A percentile compares a stretch with the other conserved stretches of the same genome.
Conservation (phyloP, 2,797 vertebrate genomes). For the Enteromius unitaeniatus region DNA sequence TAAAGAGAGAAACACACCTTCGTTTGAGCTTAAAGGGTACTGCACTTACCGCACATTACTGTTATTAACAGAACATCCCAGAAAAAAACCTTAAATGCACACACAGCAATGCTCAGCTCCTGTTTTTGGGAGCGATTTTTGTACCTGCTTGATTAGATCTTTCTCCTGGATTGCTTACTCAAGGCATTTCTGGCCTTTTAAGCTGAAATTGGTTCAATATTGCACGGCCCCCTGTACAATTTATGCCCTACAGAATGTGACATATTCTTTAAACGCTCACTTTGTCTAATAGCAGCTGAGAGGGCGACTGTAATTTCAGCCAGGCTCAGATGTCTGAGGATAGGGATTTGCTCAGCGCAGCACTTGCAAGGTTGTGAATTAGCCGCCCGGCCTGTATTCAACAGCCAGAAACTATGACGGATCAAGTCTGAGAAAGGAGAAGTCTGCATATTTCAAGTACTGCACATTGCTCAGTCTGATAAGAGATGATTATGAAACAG, state of each 20-base stretch:
- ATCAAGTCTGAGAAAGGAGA: conserved; percentile 4
- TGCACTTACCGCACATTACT: neutral
- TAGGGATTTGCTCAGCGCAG: conserved; percentile 32
- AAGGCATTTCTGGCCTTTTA: conserved; percentile 19
- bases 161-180: neutral
- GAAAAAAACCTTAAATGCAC: conserved; percentile 16
- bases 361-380: conserved; percentile 31
- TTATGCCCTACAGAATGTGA: conserved; percentile 15
- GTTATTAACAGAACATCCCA: conserved; percentile 4
- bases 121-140: too few relatives aligned
- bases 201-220: neutral
- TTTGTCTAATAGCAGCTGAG: conserved; percentile 27
- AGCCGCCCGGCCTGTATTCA: conserved; percentile 13
- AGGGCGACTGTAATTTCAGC: conserved; percentile 39
- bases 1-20: conserved; percentile 26
- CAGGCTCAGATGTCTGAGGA: conserved; percentile 36
- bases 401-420: conserved; percentile 6
- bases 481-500: neutral
- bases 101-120: neutral
- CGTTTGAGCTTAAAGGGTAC: neutral
- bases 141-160: neutral
- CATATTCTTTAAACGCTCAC: neutral
- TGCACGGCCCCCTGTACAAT: neutral
- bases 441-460: neutral
- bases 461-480: neutral